phyloP scores from a whole-genome alignment of 2,888 invertebrate species.

The Xanthia togata region DNA sequence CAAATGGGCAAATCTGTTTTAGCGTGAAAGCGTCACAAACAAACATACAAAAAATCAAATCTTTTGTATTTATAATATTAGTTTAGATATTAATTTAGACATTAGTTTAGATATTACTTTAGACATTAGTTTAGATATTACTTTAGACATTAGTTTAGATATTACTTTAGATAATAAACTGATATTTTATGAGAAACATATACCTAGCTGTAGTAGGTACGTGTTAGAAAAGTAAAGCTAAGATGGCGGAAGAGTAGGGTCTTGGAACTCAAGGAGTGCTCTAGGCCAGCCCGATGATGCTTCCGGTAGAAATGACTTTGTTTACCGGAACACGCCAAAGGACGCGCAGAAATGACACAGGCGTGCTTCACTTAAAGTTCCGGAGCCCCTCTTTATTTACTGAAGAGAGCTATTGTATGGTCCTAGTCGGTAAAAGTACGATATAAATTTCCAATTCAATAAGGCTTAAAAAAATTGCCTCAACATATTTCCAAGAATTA shows the following conservation, averaged over 20 bases:
- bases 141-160: too few species aligned
- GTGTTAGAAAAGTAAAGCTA: background rate
- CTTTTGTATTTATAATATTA: too few species aligned
- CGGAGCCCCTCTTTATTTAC: background rate
- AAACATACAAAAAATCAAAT: too few species aligned
- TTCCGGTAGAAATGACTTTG: conserved; percentile 2
- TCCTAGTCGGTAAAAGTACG: background rate
- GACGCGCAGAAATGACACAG: background rate
- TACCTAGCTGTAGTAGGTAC: background rate
- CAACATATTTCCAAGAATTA: background rate
- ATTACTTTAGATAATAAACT: too few species aligned
- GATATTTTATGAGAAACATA: background rate
- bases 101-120: too few species aligned
- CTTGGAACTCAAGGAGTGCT: conserved; percentile 3
- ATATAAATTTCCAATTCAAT: background rate
- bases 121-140: too few species aligned
- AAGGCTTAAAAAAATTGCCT: background rate
- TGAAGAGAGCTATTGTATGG: background rate
- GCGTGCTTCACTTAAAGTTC: background rate
- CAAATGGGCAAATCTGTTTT: too few species aligned
- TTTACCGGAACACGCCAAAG: background rate
- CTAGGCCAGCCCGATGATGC: too few species aligned
- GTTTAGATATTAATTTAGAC: too few species aligned
- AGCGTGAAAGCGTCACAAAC: too few species aligned
- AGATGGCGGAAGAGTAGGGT: background rate